These are phyloP conservation scores for Plagodis dolabraria DNA, from an alignment of 2,888 invertebrate genomes.

Conservation along the genomic window DNA sequence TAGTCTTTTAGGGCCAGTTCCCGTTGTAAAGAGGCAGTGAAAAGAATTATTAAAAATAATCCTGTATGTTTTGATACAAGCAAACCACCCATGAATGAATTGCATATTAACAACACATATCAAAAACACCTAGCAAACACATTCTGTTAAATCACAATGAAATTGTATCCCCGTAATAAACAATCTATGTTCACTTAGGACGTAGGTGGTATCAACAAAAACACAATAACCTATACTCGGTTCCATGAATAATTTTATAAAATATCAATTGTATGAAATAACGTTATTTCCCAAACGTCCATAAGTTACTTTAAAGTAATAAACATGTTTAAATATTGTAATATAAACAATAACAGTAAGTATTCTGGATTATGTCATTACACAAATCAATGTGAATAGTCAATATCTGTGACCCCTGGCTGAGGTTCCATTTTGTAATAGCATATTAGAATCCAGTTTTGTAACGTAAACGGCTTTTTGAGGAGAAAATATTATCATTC, in stretches of 20 bases:
- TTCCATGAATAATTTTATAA: constrained; percentile 16
- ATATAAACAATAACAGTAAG: constrained; percentile 35
- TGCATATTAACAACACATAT: neutral
- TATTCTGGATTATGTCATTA: constrained; percentile 39
- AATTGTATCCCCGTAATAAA: constrained; percentile 17
- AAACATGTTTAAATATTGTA: constrained; percentile 35
- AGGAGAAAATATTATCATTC: constrained; percentile 29
- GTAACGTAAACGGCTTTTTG: constrained; percentile 30
- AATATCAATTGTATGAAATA: constrained; percentile 24
- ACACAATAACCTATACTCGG: constrained; percentile 4
- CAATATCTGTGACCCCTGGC: constrained; percentile 31
- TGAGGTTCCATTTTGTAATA: constrained; percentile 25
- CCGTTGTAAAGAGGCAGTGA: too few species aligned
- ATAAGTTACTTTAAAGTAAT: constrained; percentile 31
- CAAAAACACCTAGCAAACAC: neutral
- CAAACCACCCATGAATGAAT: neutral
- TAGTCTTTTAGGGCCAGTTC: too few species aligned
- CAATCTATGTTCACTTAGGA: constrained; percentile 4
- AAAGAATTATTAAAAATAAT: too few species aligned
- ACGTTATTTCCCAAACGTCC: constrained; percentile 28
- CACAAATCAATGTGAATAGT: constrained; percentile 35
- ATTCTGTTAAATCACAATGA: constrained; percentile 11
- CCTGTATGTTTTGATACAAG: too few species aligned
- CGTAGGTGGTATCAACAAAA: constrained; percentile 3
- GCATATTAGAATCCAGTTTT: constrained; percentile 34